Percentiles rank a stretch among this genome's conserved stretches.
phyloP scores from a whole-genome alignment of 2,888 invertebrate genomes.

The Agonopterix arenella region DNA sequence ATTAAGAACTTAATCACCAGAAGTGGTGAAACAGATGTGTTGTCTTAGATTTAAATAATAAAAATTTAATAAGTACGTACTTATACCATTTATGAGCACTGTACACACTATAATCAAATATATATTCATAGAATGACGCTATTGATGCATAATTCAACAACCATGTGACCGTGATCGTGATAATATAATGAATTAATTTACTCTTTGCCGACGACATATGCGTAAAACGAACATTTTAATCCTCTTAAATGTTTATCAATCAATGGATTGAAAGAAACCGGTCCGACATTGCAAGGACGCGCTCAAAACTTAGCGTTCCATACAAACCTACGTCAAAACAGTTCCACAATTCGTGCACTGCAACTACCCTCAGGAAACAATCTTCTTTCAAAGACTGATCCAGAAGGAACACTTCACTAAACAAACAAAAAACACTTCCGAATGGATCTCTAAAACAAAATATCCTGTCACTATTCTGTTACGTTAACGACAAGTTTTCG shows the following conservation, averaged over 20 bases:
- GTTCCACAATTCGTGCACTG: slow-evolving; percentile 12
- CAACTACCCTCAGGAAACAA: slow-evolving; percentile 28
- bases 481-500: slow-evolving; percentile 12
- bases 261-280: slow-evolving; percentile 1
- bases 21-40: too few relatives aligned
- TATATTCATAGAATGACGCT: not conserved
- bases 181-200: not conserved
- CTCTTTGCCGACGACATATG: not conserved
- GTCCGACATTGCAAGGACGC: slow-evolving; percentile 12
- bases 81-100: too few relatives aligned
- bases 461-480: not conserved
- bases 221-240: not conserved
- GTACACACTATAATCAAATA: too few relatives aligned
- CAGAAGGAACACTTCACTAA: slow-evolving; percentile 26
- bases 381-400: slow-evolving; percentile 31
- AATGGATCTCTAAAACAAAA: slow-evolving; percentile 1
- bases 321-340: slow-evolving; percentile 16
- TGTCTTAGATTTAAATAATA: too few relatives aligned
- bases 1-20: too few relatives aligned
- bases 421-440: slow-evolving; percentile 5
- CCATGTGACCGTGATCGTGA: not conserved
- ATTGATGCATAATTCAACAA: not conserved
- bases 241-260: not conserved
- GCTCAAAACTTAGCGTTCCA: slow-evolving; percentile 1
- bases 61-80: too few relatives aligned